These are phyloP conservation scores for Pristionchus fissidentatus DNA, from an alignment of 2,888 invertebrate genomes.

Conservation along the genomic window DNA sequence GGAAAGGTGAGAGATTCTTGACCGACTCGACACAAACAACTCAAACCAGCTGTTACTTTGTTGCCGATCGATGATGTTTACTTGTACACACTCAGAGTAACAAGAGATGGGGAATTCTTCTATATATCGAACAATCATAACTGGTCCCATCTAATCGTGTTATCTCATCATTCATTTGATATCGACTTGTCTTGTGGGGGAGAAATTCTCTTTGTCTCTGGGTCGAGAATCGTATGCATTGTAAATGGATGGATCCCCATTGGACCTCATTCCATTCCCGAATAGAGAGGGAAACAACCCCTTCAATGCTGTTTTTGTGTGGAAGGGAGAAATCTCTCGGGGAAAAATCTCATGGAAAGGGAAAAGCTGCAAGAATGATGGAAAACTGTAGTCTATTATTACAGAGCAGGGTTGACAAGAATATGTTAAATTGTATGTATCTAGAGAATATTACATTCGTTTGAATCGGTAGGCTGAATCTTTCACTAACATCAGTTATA, in stretches of 20 bases:
- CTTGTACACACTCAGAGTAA: background rate
- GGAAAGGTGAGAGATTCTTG: conserved; percentile 24
- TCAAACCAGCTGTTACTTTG: background rate
- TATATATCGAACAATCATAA: background rate
- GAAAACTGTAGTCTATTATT: background rate
- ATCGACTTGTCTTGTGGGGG: no score
- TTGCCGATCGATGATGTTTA: conserved; percentile 29
- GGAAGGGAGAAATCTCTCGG: no score
- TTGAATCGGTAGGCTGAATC: no score
- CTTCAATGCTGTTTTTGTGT: background rate
- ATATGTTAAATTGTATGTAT: no score
- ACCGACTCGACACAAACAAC: background rate
- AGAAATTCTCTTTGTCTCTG: no score
- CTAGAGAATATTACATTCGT: no score
- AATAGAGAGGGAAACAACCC: no score
- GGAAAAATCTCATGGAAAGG: background rate
- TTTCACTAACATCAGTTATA: no score
- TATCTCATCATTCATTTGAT: conserved; percentile 2
- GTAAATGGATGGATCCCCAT: no score
- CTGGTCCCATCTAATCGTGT: conserved; percentile 30
- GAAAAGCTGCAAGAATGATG: background rate
- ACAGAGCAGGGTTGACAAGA: conserved; percentile 6
- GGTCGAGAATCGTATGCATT: conserved; percentile 12
- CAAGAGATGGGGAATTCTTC: background rate
- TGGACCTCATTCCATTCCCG: no score